Evolutionary conservation across 2,888 invertebrate genomes (phyloP).

Genomic region (Tenthredo amoena): DNA sequence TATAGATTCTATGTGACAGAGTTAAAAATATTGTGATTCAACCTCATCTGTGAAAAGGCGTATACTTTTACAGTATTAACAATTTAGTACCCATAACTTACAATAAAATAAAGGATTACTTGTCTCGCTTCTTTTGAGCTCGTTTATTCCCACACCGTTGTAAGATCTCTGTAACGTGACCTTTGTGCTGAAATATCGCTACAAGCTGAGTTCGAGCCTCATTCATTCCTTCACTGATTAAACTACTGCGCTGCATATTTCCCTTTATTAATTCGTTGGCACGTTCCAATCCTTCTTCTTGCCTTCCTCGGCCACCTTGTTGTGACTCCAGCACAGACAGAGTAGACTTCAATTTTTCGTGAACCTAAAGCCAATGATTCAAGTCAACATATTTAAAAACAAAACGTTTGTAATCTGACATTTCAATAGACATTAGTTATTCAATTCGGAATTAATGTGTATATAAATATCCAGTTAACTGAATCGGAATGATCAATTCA

Average conservation of each 20-base stretch:
- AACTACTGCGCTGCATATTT: constrained; percentile 95
- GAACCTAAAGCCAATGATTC: constrained; percentile 65
- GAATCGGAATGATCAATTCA: neutral
- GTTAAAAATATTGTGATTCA: constrained; percentile 67
- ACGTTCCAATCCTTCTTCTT: constrained; percentile 73
- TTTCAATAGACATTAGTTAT: neutral
- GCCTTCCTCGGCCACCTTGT: constrained; percentile 68
- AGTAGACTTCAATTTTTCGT: constrained; percentile 75
- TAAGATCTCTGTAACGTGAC: constrained; percentile 93
- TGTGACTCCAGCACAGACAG: constrained; percentile 72
- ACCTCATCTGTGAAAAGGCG: constrained; percentile 59
- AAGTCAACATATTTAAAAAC: constrained; percentile 3
- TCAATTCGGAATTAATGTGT: neutral
- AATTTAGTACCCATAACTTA: constrained; percentile 20
- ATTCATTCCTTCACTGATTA: constrained; percentile 94
- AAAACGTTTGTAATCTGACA: neutral
- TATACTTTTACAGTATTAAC: constrained; percentile 44
- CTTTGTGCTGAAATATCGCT: constrained; percentile 95
- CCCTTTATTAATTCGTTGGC: constrained; percentile 84
- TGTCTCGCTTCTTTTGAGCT: constrained; percentile 94
- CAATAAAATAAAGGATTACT: constrained; percentile 70
- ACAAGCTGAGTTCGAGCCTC: constrained; percentile 94
- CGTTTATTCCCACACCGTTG: constrained; percentile 95
- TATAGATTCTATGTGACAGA: constrained; percentile 71
- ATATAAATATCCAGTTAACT: neutral